Percentiles rank a stretch among this genome's conserved stretches.
These are phyloP conservation scores for Empidonax alnorum DNA, from an alignment of 2,113 vertebrate species.

Conservation along the genomic window DNA sequence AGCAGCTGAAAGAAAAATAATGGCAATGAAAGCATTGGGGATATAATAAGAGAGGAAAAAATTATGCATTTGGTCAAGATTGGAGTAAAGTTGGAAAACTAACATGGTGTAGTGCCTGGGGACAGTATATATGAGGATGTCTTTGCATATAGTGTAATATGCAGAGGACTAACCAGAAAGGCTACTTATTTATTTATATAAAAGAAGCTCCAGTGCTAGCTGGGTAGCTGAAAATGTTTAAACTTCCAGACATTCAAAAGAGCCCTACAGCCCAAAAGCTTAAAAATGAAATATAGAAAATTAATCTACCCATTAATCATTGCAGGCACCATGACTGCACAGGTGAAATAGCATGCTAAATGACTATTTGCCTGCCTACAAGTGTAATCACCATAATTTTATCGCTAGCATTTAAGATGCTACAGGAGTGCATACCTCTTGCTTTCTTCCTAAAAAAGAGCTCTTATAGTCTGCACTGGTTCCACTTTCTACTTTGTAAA, in stretches of 20 bases:
- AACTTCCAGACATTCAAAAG: neutral
- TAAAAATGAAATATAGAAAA: conserved; percentile 7
- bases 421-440: neutral
- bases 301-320: neutral
- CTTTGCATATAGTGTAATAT: neutral
- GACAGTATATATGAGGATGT: neutral
- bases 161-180: neutral
- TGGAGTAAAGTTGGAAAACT: neutral
- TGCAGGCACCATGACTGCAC: neutral
- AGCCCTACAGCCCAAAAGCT: neutral
- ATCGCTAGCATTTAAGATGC: neutral
- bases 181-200: neutral
- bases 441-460: conserved; percentile 10
- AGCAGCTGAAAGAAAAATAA: neutral
- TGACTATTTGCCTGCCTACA: neutral
- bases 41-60: neutral
- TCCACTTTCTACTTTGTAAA: neutral
- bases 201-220: neutral
- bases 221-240: neutral
- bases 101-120: neutral
- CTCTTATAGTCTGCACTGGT: neutral
- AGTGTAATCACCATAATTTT: conserved; percentile 25
- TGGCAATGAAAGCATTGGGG: neutral
- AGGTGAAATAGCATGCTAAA: neutral
- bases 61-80: neutral